Conservation (phyloP, 2,888 invertebrate genomes). For the Leptinotarsa peninsularis region DNA sequence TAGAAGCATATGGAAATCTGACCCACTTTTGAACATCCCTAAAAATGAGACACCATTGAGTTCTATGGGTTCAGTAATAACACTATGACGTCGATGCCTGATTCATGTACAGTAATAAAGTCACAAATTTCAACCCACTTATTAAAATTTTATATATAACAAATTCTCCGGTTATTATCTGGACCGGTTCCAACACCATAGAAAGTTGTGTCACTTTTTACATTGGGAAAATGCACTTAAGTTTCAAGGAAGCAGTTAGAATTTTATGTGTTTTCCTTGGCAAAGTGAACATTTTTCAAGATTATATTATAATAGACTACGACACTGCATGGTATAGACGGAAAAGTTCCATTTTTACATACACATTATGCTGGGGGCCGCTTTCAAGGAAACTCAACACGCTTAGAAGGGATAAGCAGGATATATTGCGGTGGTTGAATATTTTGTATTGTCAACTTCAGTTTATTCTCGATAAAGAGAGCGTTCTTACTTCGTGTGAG, state of each 20-base stretch:
- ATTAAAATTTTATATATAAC: too few relatives aligned
- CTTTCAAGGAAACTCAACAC: conserved; percentile 3
- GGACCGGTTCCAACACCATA: conserved; percentile 24
- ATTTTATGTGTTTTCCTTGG: conserved; percentile 36
- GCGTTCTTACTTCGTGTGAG: neutral
- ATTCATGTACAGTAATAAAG: too few relatives aligned
- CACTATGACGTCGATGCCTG: too few relatives aligned
- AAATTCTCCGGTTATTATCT: neutral
- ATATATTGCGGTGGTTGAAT: neutral
- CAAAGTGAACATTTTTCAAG: conserved; percentile 31
- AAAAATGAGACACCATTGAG: too few relatives aligned
- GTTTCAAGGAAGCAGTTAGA: conserved; percentile 33
- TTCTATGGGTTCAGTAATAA: too few relatives aligned
- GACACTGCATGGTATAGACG: conserved; percentile 21
- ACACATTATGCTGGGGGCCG: neutral
- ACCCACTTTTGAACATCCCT: too few relatives aligned
- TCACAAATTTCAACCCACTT: too few relatives aligned
- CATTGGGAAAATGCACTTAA: conserved; percentile 34
- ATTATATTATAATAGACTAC: conserved; percentile 31
- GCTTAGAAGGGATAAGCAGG: neutral
- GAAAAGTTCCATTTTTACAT: conserved; percentile 19
- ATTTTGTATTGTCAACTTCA: neutral
- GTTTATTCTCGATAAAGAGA: neutral
- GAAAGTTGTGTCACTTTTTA: conserved; percentile 25
- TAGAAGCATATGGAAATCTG: too few relatives aligned